Percentiles rank a stretch among this genome's conserved stretches.
phyloP scores from a whole-genome alignment of 92 coral and sea anemone genomes.

The Muricea muricata region DNA sequence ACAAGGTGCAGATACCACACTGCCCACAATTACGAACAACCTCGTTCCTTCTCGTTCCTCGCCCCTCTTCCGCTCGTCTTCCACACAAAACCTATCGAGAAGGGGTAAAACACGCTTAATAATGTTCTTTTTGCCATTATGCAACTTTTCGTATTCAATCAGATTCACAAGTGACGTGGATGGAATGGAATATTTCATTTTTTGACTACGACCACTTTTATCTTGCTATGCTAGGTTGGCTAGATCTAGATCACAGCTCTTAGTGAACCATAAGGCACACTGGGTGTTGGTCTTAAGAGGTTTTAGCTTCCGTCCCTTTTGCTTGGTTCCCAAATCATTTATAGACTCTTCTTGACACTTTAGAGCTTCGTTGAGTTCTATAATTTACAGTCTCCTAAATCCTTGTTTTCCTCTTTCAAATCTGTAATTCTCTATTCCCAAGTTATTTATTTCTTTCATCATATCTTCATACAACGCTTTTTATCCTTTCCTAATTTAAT shows the following conservation, averaged over 20 bases:
- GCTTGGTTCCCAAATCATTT: slow-evolving; percentile 62
- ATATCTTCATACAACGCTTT: slow-evolving; percentile 1
- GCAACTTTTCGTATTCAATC: neutral
- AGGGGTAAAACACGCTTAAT: neutral
- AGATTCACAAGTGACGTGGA: neutral
- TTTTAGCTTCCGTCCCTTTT: slow-evolving; percentile 64
- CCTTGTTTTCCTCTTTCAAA: slow-evolving; percentile 4
- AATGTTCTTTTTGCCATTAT: neutral
- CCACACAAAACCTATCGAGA: neutral
- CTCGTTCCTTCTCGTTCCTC: no score
- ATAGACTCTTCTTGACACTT: slow-evolving; percentile 55
- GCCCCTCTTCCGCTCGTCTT: no score
- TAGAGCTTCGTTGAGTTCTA: slow-evolving; percentile 4
- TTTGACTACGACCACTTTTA: slow-evolving; percentile 36
- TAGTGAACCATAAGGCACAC: slow-evolving; percentile 68
- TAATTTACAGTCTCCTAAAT: neutral
- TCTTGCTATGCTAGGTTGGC: slow-evolving; percentile 48
- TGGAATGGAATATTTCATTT: neutral
- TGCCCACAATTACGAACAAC: no score
- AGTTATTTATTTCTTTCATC: neutral
- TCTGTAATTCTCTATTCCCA: slow-evolving; percentile 17
- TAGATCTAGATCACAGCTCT: slow-evolving; percentile 69
- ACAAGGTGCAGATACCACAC: no score
- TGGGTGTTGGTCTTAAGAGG: slow-evolving; percentile 61
- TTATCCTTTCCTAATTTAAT: slow-evolving; percentile 26